Evolutionary conservation across 2,797 vertebrate genomes (phyloP).

Genomic region (Pseudomugil gertrudae): DNA sequence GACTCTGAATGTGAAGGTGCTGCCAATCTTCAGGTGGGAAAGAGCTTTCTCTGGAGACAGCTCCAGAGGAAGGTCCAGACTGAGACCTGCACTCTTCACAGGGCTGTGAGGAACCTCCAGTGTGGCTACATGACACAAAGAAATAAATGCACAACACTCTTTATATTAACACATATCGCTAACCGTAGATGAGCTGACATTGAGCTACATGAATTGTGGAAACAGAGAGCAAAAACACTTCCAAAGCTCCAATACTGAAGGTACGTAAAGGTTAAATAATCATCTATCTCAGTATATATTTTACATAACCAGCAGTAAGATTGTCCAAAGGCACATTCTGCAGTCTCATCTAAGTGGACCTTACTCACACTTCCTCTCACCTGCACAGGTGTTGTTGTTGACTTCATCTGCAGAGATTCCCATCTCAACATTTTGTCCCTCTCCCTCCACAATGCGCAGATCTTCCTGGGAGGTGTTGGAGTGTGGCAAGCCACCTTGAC

Average conservation of each 20-base stretch:
- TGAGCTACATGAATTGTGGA: background rate
- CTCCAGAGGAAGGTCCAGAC: constrained; percentile 77
- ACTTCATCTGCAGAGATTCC: constrained; percentile 93
- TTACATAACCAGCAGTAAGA: background rate
- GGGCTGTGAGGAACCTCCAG: constrained; percentile 87
- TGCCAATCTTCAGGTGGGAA: constrained; percentile 92
- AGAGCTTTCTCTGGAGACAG: constrained; percentile 79
- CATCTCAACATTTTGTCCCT: constrained; percentile 87
- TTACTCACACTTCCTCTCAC: constrained; percentile 65
- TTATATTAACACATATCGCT: background rate
- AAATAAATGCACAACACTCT: background rate
- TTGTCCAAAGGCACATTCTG: background rate
- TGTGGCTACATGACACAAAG: constrained; percentile 63
- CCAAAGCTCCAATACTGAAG: background rate
- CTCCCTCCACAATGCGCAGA: constrained; percentile 94
- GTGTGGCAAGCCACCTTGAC: constrained; percentile 85
- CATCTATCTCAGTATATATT: too few species aligned
- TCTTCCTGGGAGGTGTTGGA: constrained; percentile 95
- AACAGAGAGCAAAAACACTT: background rate
- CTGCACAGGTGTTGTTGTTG: constrained; percentile 96
- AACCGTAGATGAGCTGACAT: background rate
- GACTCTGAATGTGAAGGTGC: constrained; percentile 96
- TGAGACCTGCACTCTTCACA: constrained; percentile 73
- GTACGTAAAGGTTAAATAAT: background rate
- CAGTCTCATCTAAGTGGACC: background rate